phyloP scores from a whole-genome alignment of 2,888 invertebrate species.

The Blera fallax region DNA sequence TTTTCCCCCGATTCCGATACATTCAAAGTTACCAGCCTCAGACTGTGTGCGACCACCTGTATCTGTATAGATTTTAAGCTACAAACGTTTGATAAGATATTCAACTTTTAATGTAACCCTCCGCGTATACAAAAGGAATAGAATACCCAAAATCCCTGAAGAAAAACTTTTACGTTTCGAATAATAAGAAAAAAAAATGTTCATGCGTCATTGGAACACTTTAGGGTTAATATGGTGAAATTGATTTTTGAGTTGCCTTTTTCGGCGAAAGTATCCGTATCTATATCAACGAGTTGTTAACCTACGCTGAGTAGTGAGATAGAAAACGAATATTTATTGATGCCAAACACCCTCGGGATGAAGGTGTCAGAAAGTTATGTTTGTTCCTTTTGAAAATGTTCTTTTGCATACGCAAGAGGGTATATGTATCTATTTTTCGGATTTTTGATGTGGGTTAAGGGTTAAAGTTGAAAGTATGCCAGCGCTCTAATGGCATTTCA shows the following conservation, averaged over 20 bases:
- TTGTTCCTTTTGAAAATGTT: background rate
- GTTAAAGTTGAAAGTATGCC: background rate
- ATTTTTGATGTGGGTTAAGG: constrained; percentile 26
- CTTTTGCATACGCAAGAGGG: background rate
- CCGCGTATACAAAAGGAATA: background rate
- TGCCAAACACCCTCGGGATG: constrained; percentile 1
- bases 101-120: background rate
- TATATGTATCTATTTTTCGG: background rate
- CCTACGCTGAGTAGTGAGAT: background rate
- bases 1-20: too few species aligned
- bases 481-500: background rate
- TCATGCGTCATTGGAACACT: constrained; percentile 41
- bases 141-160: background rate
- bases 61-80: background rate
- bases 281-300: background rate
- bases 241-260: constrained; percentile 34
- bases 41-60: background rate
- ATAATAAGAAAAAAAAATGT: background rate
- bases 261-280: background rate
- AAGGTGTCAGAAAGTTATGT: constrained; percentile 43
- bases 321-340: constrained; percentile 11
- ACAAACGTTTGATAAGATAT: background rate
- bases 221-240: constrained; percentile 38
- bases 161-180: background rate
- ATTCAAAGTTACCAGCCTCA: too few species aligned